Evolutionary conservation across 2,113 vertebrate species (phyloP), one percentile per base, ranked within the genome.

Genomic region (Trochalopteron elliotii): DNA sequence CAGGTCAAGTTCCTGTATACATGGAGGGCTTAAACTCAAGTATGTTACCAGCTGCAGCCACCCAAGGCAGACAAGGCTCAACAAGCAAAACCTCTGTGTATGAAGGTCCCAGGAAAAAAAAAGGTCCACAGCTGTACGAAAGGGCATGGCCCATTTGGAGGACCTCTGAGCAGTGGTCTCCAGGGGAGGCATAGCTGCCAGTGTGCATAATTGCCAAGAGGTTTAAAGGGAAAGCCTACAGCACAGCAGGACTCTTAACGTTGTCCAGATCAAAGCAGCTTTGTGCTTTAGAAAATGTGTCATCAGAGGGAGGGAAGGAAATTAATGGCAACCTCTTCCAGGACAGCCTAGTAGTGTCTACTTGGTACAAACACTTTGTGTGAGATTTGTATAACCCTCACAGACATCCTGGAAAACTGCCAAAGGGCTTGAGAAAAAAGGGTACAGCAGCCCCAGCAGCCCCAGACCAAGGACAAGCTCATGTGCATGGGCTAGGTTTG

Each of bases 231-330:
- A 92, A 92, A 95, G 60, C 44, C 64, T 60, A 78, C 64, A 78
- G 69, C 64, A 82, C 44, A 78, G 60, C 56, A 53, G 49, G 76
- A 78, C 44, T 90, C 64, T 52, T 86, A 17, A 55, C 52, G 56
- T 31, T 93, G 75, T 86, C 90, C 92, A 90, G 72, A 92, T 89
- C 92, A 96, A 94, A 94, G 88, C 37, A 92, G 83, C 72, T 89
- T 71, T 90, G 90, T 90, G 90, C 56, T 93, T 92, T 87, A 68
- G 52, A 89, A 95, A 84, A 96, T 45, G 52, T 96, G 65, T 92
- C 88, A 69, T 92, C 65, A 40, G 56, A 91, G 52, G 20, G 57
- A 79, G 52, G 30, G 27, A 5, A 47, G 89, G 76, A 78, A 39
- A 47, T 21, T 74, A 68, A 93, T 79, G 77, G 61, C 61, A 81